Evolutionary conservation across 2,888 invertebrate genomes (phyloP).

Genomic region (Chrysopilus asiliformis): DNA sequence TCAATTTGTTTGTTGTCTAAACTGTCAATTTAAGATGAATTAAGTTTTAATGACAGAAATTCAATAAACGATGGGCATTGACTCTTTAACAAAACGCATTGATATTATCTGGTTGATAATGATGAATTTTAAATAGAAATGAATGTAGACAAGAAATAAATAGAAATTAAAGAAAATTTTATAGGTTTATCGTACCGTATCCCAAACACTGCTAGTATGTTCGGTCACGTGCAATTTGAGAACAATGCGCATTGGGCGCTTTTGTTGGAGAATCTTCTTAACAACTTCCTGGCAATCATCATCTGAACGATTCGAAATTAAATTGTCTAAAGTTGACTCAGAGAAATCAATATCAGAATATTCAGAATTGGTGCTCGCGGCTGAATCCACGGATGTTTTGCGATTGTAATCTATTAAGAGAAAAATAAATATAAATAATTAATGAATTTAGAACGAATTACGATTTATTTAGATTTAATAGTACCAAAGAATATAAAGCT

Average conservation of each 20-base stretch:
- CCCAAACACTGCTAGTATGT: constrained; percentile 68
- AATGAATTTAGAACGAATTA: no score
- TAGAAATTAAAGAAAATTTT: no score
- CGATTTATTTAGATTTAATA: neutral
- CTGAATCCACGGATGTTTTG: constrained; percentile 36
- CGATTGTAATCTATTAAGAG: constrained; percentile 30
- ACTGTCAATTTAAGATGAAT: no score
- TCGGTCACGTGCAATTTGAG: constrained; percentile 69
- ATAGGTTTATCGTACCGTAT: constrained; percentile 60
- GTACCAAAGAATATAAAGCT: neutral
- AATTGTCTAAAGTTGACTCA: constrained; percentile 26
- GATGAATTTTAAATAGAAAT: no score
- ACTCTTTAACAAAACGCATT: no score
- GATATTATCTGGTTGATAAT: no score
- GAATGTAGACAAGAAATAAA: no score
- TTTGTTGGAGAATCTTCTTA: constrained; percentile 51
- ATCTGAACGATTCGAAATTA: constrained; percentile 30
- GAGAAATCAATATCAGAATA: constrained; percentile 29
- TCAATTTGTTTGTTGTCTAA: no score
- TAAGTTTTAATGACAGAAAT: no score
- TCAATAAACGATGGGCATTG: no score
- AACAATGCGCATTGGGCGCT: constrained; percentile 55
- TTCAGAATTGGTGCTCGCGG: constrained; percentile 26
- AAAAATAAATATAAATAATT: neutral
- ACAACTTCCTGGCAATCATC: constrained; percentile 40